Evolutionary conservation across 2,888 invertebrate genomes (phyloP).

Genomic region (Hydraecia micacea): DNA sequence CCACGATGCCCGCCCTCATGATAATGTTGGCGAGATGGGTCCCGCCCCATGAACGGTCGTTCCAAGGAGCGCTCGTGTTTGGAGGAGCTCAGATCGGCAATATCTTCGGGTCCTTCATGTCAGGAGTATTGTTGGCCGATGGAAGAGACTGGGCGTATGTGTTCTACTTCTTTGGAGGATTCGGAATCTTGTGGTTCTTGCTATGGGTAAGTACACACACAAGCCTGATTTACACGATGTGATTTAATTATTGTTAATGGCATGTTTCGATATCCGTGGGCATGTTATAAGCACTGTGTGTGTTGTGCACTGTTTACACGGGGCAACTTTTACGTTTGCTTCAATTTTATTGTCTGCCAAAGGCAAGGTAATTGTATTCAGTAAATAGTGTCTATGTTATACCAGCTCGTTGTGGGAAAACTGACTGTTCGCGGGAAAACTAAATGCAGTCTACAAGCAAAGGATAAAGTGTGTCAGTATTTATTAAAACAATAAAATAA

Average conservation of each 20-base stretch:
- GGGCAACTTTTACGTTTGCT: not conserved
- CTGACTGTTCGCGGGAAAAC: not conserved
- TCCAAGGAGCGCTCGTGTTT: constrained; percentile 91
- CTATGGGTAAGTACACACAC: constrained; percentile 82
- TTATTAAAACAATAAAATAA: not conserved
- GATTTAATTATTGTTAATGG: not conserved
- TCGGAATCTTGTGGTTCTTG: constrained; percentile 89
- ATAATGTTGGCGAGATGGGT: constrained; percentile 91
- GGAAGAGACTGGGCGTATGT: constrained; percentile 90
- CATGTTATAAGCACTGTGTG: too few relatives aligned
- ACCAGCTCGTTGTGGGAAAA: not conserved
- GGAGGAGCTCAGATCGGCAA: constrained; percentile 91
- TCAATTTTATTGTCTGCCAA: not conserved
- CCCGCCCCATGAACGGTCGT: constrained; percentile 90
- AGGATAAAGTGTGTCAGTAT: not conserved
- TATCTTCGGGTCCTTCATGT: constrained; percentile 89
- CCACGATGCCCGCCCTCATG: constrained; percentile 93
- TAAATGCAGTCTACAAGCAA: not conserved
- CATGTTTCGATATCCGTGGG: too few relatives aligned
- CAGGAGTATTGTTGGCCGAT: constrained; percentile 86
- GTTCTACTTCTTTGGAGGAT: constrained; percentile 91
- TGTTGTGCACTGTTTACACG: too few relatives aligned
- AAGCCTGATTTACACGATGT: not conserved
- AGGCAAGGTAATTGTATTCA: not conserved
- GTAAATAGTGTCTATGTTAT: not conserved